Conservation (phyloP, 2,888 invertebrate genomes). For the Phengaris arion region DNA sequence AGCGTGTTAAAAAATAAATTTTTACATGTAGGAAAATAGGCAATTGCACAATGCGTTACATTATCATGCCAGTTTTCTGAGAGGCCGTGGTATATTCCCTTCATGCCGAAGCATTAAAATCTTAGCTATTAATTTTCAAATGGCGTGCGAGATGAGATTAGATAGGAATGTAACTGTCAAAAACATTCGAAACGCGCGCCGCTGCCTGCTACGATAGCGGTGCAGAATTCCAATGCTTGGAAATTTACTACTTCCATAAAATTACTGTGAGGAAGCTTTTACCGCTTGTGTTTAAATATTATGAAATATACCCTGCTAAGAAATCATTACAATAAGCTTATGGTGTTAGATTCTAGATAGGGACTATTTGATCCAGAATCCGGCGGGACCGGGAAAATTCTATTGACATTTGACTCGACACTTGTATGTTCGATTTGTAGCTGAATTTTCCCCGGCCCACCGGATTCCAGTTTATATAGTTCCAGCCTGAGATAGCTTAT, state of each 20-base stretch:
- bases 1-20: too few species aligned
- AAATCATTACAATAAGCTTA: too few species aligned
- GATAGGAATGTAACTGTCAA: slow-evolving; percentile 23
- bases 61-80: neutral
- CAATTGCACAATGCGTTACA: too few species aligned
- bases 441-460: too few species aligned
- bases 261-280: slow-evolving; percentile 4
- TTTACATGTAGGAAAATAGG: too few species aligned
- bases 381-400: too few species aligned
- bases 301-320: neutral
- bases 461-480: too few species aligned
- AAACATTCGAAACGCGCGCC: slow-evolving; percentile 17
- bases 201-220: slow-evolving; percentile 1
- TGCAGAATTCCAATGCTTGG: slow-evolving; percentile 10
- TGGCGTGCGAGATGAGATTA: slow-evolving; percentile 23
- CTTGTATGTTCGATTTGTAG: too few species aligned
- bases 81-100: neutral
- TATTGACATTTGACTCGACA: too few species aligned
- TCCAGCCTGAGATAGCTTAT: too few species aligned
- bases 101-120: neutral
- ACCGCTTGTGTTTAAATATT: slow-evolving; percentile 1
- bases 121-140: slow-evolving; percentile 13
- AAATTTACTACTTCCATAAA: slow-evolving; percentile 14
- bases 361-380: too few species aligned
- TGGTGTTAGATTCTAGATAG: too few species aligned